These are phyloP conservation scores for Euthynnus affinis DNA, from an alignment of 2,797 vertebrate genomes.

Conservation along the genomic window DNA sequence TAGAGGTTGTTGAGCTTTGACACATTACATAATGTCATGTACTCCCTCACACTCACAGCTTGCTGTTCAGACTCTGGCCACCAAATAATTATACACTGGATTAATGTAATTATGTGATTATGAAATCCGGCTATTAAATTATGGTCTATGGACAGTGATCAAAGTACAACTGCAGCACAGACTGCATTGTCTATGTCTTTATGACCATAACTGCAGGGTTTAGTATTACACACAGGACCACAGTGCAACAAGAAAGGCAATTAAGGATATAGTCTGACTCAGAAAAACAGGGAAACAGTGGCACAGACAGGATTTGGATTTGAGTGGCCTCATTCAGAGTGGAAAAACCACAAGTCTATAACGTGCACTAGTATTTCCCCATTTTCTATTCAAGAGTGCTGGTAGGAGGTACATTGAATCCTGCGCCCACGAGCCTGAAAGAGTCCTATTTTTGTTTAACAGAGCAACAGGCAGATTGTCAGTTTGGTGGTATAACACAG, in stretches of 20 bases:
- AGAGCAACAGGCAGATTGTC: not conserved
- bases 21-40: constrained; percentile 8
- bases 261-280: constrained; percentile 36
- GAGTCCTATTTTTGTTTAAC: constrained; percentile 3
- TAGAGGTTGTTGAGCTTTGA: not conserved
- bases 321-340: constrained; percentile 43
- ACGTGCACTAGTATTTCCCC: constrained; percentile 37
- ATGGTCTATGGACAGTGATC: constrained; percentile 29
- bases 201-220: constrained; percentile 31
- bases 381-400: constrained; percentile 27
- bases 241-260: constrained; percentile 27
- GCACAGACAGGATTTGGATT: constrained; percentile 41
- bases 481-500: not conserved
- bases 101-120: constrained; percentile 59
- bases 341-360: constrained; percentile 49
- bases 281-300: constrained; percentile 35
- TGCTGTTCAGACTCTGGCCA: not conserved
- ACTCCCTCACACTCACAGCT: constrained; percentile 13
- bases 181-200: constrained; percentile 42
- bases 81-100: constrained; percentile 20
- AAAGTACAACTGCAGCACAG: constrained; percentile 36
- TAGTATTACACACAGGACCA: constrained; percentile 34
- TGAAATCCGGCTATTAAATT: constrained; percentile 37
- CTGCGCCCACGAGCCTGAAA: constrained; percentile 11
- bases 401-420: constrained; percentile 17